These are phyloP conservation scores for Sebastes wilsoni DNA, from an alignment of 2,797 vertebrate species.

Conservation along the genomic window DNA sequence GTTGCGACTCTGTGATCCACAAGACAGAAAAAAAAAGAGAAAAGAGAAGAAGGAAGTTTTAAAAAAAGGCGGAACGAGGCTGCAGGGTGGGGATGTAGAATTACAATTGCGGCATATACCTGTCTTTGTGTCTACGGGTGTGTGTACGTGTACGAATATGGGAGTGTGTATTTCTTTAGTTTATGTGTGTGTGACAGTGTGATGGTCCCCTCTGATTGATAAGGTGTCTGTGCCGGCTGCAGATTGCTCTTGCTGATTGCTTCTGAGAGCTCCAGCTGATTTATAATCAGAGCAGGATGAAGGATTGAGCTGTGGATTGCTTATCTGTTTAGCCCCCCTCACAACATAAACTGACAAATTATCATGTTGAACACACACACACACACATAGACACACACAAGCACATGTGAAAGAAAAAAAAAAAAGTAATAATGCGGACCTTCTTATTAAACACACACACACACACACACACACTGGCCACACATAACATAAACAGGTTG, in stretches of 20 bases:
- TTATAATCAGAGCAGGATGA: conserved; percentile 83
- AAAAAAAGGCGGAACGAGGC: conserved; percentile 43
- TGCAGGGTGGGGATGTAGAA: conserved; percentile 55
- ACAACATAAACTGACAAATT: conserved; percentile 82
- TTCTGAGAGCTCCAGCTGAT: conserved; percentile 82
- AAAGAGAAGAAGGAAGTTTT: conserved; percentile 48
- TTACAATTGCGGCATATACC: conserved; percentile 54
- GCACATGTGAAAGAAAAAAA: conserved; percentile 13
- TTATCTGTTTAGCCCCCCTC: conserved; percentile 80
- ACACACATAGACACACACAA: not conserved
- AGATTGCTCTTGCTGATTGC: conserved; percentile 82
- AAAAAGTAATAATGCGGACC: conserved; percentile 41
- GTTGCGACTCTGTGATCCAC: conserved; percentile 57
- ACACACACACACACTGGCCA: conserved; percentile 33
- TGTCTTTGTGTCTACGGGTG: conserved; percentile 44
- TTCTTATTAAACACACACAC: conserved; percentile 59
- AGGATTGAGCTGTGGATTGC: conserved; percentile 79
- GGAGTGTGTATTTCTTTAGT: conserved; percentile 8
- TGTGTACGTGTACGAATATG: not conserved
- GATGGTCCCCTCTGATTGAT: conserved; percentile 79
- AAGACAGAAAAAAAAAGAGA: conserved; percentile 28
- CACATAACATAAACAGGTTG: conserved; percentile 42
- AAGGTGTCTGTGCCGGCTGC: conserved; percentile 80
- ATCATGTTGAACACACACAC: conserved; percentile 73
- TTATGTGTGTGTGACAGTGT: conserved; percentile 68